phyloP scores from a whole-genome alignment of 2,113 vertebrate genomes.

The Petroica traversi region DNA sequence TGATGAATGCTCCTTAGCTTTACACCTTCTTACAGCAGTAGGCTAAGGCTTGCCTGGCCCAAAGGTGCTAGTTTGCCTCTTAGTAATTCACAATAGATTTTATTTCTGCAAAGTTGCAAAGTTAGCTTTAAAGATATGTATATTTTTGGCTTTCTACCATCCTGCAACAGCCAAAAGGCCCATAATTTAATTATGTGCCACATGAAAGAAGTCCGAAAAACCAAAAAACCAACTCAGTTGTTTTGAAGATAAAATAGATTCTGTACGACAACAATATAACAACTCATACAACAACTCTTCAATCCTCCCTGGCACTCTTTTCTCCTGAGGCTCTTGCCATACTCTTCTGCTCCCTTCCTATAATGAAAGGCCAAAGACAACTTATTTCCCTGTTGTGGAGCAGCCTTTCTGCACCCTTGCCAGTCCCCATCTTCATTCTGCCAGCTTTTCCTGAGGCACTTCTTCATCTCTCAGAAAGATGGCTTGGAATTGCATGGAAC shows the following conservation, averaged over 20 bases:
- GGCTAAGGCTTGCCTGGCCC: not conserved
- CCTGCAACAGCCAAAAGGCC: not conserved
- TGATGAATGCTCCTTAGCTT: not conserved
- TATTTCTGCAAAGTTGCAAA: not conserved
- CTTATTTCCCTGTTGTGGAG: not conserved
- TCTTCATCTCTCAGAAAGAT: not conserved
- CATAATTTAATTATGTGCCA: not conserved
- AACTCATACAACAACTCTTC: not conserved
- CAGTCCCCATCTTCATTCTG: not conserved
- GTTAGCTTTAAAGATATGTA: not conserved
- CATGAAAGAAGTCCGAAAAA: not conserved
- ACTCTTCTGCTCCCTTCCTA: not conserved
- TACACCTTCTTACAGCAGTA: not conserved
- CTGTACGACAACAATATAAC: not conserved
- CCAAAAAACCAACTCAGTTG: not conserved
- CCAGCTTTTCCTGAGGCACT: not conserved
- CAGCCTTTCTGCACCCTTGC: not conserved
- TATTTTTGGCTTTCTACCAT: not conserved
- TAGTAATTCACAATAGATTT: not conserved
- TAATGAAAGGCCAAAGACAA: not conserved
- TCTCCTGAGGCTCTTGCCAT: not conserved
- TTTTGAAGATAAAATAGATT: not conserved
- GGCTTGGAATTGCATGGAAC: not conserved
- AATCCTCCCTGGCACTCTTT: not conserved
- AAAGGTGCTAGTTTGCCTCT: not conserved